A percentile compares a stretch with the other conserved stretches of the same genome.
These are phyloP conservation scores for Haliclystus octoradiatus DNA, from an alignment of 30 jellyfish, hydroid and myxozoan species.

Conservation along the genomic window DNA sequence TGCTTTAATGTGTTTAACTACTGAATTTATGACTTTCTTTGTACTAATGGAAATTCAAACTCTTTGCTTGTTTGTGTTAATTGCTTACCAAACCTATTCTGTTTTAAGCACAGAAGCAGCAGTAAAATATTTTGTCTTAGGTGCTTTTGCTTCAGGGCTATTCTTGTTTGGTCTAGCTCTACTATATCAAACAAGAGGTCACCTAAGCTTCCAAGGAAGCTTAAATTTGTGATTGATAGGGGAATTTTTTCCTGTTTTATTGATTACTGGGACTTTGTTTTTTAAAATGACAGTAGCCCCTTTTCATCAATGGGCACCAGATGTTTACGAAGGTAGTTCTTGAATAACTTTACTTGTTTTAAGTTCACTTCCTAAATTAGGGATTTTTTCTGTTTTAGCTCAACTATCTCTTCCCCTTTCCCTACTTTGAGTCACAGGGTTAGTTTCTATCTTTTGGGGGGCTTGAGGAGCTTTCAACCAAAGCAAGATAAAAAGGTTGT, in stretches of 20 bases:
- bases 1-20: no score
- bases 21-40: no score
- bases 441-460: constrained; percentile 10
- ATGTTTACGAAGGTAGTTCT: constrained; percentile 37
- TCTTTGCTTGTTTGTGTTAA: constrained; percentile 21
- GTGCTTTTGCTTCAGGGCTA: constrained; percentile 29
- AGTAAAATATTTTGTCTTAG: constrained; percentile 17
- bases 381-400: background rate
- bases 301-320: constrained; percentile 37
- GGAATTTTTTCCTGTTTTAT: no score
- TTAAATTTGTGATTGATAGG: no score
- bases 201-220: no score
- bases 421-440: background rate
- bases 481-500: constrained; percentile 5
- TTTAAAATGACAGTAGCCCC: constrained; percentile 34
- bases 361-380: constrained; percentile 15
- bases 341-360: background rate
- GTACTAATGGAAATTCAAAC: constrained; percentile 30
- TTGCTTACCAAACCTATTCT: background rate
- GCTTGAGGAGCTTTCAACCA: constrained; percentile 31
- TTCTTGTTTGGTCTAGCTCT: constrained; percentile 9
- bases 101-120: constrained; percentile 10
- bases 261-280: constrained; percentile 4
- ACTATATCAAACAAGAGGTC: background rate
- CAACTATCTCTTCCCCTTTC: background rate